These are phyloP conservation scores for Pangasianodon hypophthalmus DNA, from an alignment of 2,113 vertebrate genomes.

Conservation along the genomic window DNA sequence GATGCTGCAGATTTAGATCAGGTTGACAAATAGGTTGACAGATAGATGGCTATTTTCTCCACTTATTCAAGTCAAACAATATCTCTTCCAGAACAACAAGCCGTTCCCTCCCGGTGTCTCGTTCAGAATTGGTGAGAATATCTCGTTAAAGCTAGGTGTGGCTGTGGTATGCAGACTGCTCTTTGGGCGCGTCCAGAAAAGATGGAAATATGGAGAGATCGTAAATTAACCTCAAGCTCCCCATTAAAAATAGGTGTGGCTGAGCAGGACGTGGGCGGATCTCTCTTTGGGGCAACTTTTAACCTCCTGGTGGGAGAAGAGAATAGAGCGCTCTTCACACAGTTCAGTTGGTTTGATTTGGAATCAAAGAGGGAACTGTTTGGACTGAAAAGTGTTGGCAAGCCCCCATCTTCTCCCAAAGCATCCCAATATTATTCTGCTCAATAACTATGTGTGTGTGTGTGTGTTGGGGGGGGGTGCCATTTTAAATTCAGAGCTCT, in stretches of 20 bases:
- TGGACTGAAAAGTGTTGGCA: slow-evolving; percentile 54
- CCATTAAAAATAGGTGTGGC: slow-evolving; percentile 45
- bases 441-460: slow-evolving; percentile 10
- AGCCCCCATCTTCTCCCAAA: slow-evolving; percentile 39
- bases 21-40: not conserved
- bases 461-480: slow-evolving; percentile 17
- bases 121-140: slow-evolving; percentile 16
- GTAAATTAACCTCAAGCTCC: slow-evolving; percentile 13
- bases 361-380: slow-evolving; percentile 54
- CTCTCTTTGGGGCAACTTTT: slow-evolving; percentile 22
- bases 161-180: slow-evolving; percentile 18
- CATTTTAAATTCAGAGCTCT: slow-evolving; percentile 1
- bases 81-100: slow-evolving; percentile 22
- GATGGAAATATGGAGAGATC: not conserved
- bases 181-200: not conserved
- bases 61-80: slow-evolving; percentile 27
- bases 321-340: not conserved
- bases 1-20: not conserved
- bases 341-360: slow-evolving; percentile 5
- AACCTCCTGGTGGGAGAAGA: slow-evolving; percentile 7
- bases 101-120: not conserved
- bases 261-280: slow-evolving; percentile 4
- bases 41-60: not conserved
- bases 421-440: not conserved
- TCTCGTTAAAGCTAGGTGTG: slow-evolving; percentile 44